These are phyloP conservation scores for Aramus guarauna DNA, from an alignment of 2,113 vertebrate genomes.

Conservation along the genomic window DNA sequence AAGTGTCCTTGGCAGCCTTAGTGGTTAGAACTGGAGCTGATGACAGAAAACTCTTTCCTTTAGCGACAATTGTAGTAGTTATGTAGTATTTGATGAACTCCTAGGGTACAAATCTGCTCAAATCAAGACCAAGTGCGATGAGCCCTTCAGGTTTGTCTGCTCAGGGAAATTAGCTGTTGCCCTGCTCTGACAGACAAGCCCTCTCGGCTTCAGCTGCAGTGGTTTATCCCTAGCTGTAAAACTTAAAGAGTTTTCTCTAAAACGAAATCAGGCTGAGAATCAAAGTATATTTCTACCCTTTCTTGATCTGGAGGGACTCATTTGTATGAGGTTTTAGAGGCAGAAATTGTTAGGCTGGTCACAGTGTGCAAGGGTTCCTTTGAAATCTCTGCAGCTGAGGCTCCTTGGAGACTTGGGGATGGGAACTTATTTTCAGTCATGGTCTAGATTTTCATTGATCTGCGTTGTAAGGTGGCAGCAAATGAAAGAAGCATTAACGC, in stretches of 20 bases:
- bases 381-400: slow-evolving; percentile 10
- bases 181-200: not conserved
- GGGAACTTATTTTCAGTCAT: slow-evolving; percentile 29
- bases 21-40: not conserved
- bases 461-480: slow-evolving; percentile 26
- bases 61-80: not conserved
- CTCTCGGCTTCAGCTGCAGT: not conserved
- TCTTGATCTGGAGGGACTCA: not conserved
- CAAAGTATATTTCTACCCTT: not conserved
- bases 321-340: not conserved
- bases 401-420: not conserved
- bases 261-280: not conserved
- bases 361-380: not conserved
- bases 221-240: not conserved
- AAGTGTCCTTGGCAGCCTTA: not conserved
- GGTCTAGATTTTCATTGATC: slow-evolving; percentile 34
- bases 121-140: not conserved
- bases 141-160: not conserved
- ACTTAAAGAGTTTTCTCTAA: not conserved
- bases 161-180: not conserved
- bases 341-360: not conserved
- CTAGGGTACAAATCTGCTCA: not conserved
- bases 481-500: slow-evolving; percentile 43
- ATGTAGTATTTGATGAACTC: not conserved
- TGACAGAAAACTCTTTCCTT: not conserved